Conservation (phyloP, 1,140 invertebrate species). For the Globodera rostochiensis region DNA sequence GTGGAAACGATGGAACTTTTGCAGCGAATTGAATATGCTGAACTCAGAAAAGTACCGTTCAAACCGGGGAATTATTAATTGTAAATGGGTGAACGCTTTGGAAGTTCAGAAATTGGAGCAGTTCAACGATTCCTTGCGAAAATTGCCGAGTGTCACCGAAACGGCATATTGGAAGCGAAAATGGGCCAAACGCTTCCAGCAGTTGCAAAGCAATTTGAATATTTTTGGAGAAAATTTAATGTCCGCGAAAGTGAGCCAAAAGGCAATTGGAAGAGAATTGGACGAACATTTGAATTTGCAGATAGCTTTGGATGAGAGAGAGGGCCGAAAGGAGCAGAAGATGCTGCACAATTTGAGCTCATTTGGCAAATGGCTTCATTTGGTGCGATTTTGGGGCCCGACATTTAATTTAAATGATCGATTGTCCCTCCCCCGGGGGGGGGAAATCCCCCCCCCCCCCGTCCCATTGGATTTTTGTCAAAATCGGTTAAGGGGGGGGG, state of each 20-base stretch:
- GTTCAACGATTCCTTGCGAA: not conserved
- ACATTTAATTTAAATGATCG: not conserved
- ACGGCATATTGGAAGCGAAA: not conserved
- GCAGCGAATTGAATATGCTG: constrained; percentile 8
- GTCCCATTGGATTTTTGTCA: no score
- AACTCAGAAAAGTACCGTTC: not conserved
- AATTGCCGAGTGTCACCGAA: not conserved
- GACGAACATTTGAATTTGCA: no score
- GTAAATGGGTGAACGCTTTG: not conserved
- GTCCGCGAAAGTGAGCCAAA: not conserved
- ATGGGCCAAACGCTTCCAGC: not conserved
- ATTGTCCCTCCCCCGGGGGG: no score
- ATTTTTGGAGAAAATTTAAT: constrained; percentile 10
- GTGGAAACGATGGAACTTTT: not conserved
- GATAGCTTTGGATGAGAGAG: not conserved
- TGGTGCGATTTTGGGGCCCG: constrained; percentile 20
- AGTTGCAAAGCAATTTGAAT: not conserved
- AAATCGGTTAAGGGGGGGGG: no score
- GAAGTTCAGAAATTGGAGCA: not conserved
- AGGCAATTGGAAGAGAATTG: not conserved
- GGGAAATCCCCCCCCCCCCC: no score
- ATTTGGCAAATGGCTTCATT: constrained; percentile 40
- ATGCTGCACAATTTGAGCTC: constrained; percentile 33
- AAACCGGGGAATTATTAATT: not conserved
- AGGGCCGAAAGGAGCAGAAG: constrained; percentile 19